Evolutionary conservation across 2,113 vertebrate genomes (phyloP).

Genomic region (Pedetes capensis): DNA sequence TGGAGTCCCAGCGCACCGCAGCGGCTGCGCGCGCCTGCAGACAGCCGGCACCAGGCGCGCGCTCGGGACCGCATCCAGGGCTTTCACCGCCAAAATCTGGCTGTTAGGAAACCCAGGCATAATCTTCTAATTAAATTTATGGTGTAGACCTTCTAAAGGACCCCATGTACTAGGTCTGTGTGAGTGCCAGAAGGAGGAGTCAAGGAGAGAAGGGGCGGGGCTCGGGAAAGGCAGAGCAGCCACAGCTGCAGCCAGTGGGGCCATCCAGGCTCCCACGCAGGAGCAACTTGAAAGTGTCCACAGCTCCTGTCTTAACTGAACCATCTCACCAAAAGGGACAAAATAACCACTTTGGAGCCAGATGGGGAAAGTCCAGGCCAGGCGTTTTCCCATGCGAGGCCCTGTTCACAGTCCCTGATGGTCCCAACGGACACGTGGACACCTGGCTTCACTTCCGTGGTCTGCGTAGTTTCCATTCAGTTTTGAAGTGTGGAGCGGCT

Average conservation of each 20-base stretch:
- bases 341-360: rapidly evolving
- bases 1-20: conserved; percentile 79
- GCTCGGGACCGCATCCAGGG: conserved; percentile 63
- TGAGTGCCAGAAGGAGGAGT: not conserved
- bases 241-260: no score
- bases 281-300: not conserved
- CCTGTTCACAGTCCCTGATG: no score
- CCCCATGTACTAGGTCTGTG: not conserved
- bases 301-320: not conserved
- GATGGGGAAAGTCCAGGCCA: not conserved
- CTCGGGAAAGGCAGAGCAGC: rapidly evolving
- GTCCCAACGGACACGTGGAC: no score
- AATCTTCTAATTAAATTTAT: conserved; percentile 62
- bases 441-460: not conserved
- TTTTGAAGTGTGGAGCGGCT: no score
- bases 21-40: conserved; percentile 76
- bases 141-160: not conserved
- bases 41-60: conserved; percentile 61
- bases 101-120: conserved; percentile 61
- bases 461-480: not conserved
- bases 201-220: not conserved
- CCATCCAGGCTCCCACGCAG: rapidly evolving
- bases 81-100: conserved; percentile 54
- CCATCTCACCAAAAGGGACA: rapidly evolving
- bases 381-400: not conserved